phyloP scores from a whole-genome alignment of 1,140 invertebrate species.

The Achatina immaculata region DNA sequence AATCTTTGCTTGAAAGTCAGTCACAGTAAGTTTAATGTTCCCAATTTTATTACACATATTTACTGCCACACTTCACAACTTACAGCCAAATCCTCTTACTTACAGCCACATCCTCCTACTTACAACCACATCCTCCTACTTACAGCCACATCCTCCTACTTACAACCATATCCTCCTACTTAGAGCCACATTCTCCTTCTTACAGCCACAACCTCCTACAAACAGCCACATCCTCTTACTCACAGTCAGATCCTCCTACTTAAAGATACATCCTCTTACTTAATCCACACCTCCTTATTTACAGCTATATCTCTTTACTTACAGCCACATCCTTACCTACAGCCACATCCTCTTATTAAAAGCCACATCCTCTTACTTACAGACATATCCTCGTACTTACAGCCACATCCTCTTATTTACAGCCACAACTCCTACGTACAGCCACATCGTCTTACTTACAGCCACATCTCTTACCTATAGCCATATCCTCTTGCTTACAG shows the following conservation, averaged over 20 bases:
- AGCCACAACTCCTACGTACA: constrained; percentile 4
- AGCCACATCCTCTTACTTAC: not conserved
- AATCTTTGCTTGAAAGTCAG: too few relatives aligned
- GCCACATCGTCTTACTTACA: not conserved
- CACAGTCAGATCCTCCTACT: not conserved
- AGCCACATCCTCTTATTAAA: not conserved
- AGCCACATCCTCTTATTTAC: not conserved
- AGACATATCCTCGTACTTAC: not conserved
- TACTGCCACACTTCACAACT: not conserved
- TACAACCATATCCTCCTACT: not conserved
- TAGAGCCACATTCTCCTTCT: not conserved
- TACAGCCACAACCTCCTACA: not conserved
- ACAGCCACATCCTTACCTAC: not conserved
- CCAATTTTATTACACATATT: not conserved
- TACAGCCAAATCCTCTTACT: not conserved
- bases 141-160: not conserved
- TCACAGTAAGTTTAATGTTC: too few relatives aligned
- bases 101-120: not conserved
- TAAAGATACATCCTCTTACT: too few relatives aligned
- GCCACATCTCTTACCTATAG: too few relatives aligned
- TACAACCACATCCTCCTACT: not conserved
- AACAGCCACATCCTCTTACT: not conserved
- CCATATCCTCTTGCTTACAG: not conserved
- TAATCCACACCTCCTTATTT: too few relatives aligned
- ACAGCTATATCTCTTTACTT: not conserved